Conservation (phyloP, 2,888 invertebrate genomes). For the Sabatieria punctata region DNA sequence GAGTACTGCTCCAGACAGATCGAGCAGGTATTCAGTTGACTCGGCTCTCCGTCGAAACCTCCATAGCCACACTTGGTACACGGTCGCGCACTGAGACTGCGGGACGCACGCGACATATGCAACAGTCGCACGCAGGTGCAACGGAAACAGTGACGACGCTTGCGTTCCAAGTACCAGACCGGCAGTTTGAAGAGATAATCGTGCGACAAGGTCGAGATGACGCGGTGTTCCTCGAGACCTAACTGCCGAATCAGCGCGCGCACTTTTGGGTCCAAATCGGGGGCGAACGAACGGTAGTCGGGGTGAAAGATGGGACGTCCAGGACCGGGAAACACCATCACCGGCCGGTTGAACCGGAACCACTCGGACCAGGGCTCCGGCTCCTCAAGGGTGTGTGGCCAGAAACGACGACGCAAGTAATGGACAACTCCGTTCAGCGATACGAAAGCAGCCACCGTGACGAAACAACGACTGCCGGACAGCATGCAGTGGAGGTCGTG, state of each 20-base stretch:
- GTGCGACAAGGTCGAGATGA: constrained; percentile 24
- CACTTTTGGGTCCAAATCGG: constrained; percentile 32
- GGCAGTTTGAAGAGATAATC: constrained; percentile 39
- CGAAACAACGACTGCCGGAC: constrained; percentile 12
- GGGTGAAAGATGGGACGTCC: constrained; percentile 1
- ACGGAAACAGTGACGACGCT: neutral
- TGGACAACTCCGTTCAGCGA: constrained; percentile 15
- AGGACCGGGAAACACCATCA: constrained; percentile 11
- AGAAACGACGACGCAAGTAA: neutral
- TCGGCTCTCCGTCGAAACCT: constrained; percentile 18
- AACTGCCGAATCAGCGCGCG: constrained; percentile 35
- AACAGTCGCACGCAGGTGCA: neutral
- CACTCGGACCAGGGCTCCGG: constrained; percentile 5
- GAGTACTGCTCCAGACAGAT: constrained; percentile 39
- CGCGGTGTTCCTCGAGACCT: constrained; percentile 36
- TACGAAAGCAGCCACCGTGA: constrained; percentile 24
- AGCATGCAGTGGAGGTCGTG: constrained; percentile 20
- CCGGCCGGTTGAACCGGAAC: constrained; percentile 32
- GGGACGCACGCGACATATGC: neutral
- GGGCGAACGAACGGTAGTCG: neutral
- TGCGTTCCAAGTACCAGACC: constrained; percentile 32
- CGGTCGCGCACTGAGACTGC: constrained; percentile 8
- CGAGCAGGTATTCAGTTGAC: constrained; percentile 32
- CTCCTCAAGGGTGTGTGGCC: neutral
- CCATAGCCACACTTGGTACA: constrained; percentile 19